Conservation (phyloP, 2,113 vertebrate genomes). For the Syngnathus floridae region DNA sequence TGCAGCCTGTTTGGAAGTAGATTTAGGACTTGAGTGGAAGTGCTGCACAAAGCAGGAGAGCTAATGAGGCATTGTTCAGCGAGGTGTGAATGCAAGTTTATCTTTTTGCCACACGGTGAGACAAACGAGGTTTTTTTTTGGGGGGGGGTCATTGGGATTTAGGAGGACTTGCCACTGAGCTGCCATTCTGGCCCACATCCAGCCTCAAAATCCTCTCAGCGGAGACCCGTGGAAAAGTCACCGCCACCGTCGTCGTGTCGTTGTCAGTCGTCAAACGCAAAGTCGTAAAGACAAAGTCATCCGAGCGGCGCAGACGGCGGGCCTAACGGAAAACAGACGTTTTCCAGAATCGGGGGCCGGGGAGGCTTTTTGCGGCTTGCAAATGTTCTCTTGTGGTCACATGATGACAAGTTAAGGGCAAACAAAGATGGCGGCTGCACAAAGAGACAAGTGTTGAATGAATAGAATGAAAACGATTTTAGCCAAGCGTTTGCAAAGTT, state of each 20-base stretch:
- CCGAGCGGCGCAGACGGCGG: neutral
- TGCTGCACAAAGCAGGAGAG: conserved; percentile 40
- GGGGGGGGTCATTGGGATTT: neutral
- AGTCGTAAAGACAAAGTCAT: neutral
- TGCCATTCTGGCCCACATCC: neutral
- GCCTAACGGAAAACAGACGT: neutral
- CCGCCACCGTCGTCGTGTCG: neutral
- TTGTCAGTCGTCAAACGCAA: neutral
- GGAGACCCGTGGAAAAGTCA: neutral
- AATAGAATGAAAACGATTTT: neutral
- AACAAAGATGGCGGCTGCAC: neutral
- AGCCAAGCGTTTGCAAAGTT: neutral
- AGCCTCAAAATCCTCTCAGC: neutral
- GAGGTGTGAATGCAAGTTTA: conserved; percentile 47
- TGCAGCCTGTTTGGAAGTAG: conserved; percentile 30
- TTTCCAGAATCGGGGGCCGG: neutral
- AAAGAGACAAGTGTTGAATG: neutral
- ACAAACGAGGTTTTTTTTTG: conserved; percentile 15
- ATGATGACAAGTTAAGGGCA: neutral
- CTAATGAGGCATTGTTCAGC: conserved; percentile 57
- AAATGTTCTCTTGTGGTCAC: neutral
- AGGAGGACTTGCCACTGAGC: neutral
- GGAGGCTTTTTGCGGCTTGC: no score
- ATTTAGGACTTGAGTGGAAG: conserved; percentile 40
- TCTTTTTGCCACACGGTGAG: conserved; percentile 30